Percentiles rank a stretch among this genome's conserved stretches.
phyloP scores from a whole-genome alignment of 2,113 vertebrate genomes.

The Prinia subflava region DNA sequence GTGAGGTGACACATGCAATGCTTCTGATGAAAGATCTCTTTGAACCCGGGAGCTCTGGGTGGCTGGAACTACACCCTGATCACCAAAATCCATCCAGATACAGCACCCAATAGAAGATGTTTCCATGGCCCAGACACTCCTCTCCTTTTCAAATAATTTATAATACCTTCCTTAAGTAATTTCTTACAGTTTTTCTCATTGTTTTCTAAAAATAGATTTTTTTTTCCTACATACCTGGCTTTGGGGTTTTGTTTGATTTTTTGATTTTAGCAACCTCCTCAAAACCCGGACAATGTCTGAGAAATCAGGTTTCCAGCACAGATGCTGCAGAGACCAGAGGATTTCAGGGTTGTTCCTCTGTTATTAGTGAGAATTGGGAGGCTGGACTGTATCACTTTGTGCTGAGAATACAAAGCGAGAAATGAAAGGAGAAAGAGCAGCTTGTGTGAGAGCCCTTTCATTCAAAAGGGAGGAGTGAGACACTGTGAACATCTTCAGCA shows the following conservation, averaged over 20 bases:
- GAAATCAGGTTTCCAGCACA: neutral
- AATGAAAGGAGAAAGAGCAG: constrained; percentile 28
- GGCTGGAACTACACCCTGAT: neutral
- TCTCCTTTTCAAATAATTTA: neutral
- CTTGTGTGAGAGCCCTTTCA: neutral
- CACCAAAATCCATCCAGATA: neutral
- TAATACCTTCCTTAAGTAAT: neutral
- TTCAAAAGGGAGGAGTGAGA: neutral
- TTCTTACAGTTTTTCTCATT: neutral
- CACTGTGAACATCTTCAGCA: neutral
- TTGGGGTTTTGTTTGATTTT: neutral
- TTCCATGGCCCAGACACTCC: neutral
- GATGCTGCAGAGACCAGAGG: neutral
- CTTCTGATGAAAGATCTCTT: neutral
- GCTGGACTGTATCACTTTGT: neutral
- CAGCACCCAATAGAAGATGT: neutral
- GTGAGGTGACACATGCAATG: neutral
- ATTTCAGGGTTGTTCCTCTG: neutral
- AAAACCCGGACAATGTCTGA: neutral
- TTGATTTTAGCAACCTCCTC: neutral
- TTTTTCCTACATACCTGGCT: neutral
- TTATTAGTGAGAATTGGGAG: neutral
- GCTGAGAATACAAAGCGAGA: neutral
- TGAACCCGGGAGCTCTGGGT: neutral
- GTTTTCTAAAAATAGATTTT: neutral